A percentile compares a stretch with the other conserved stretches of the same genome.
Conservation (phyloP, 2,888 invertebrate genomes). For the Diloba caeruleocephala region DNA sequence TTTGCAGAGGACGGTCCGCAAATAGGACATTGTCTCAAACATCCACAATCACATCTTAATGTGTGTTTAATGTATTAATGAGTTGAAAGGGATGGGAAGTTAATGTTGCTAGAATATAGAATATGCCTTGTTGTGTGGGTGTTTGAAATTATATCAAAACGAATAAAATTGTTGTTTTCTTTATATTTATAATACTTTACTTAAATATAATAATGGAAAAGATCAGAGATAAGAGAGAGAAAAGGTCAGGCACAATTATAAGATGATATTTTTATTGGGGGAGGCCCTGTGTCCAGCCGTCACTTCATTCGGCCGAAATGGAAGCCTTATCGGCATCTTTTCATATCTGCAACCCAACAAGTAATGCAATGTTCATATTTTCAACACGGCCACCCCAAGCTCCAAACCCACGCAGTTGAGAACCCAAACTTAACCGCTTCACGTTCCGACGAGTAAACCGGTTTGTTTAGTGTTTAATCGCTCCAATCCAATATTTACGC, state of each 20-base stretch:
- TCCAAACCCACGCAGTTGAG: conserved; percentile 13
- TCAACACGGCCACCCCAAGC: conserved; percentile 21
- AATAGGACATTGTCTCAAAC: conserved; percentile 65
- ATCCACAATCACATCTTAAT: conserved; percentile 69
- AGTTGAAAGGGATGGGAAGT: conserved; percentile 56
- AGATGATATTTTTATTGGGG: no score
- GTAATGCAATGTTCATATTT: conserved; percentile 1
- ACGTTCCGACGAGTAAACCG: conserved; percentile 36
- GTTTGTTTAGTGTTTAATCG: conserved; percentile 57
- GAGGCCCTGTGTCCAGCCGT: no score
- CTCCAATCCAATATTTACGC: conserved; percentile 52
- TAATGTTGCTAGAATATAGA: conserved; percentile 25
- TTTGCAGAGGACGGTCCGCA: conserved; percentile 73
- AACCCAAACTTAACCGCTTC: conserved; percentile 24
- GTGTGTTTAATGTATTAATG: conserved; percentile 82
- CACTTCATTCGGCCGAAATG: no score
- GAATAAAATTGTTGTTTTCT: no score
- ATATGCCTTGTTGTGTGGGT: conserved; percentile 1
- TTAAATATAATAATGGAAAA: no score
- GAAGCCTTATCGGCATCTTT: no score
- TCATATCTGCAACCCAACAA: no score
- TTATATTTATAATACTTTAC: no score
- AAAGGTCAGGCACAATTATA: no score
- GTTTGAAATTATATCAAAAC: no score
- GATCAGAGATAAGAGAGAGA: no score